Evolutionary conservation across 2,797 vertebrate species (phyloP).

Genomic region (Cercopithecus neglectus): DNA sequence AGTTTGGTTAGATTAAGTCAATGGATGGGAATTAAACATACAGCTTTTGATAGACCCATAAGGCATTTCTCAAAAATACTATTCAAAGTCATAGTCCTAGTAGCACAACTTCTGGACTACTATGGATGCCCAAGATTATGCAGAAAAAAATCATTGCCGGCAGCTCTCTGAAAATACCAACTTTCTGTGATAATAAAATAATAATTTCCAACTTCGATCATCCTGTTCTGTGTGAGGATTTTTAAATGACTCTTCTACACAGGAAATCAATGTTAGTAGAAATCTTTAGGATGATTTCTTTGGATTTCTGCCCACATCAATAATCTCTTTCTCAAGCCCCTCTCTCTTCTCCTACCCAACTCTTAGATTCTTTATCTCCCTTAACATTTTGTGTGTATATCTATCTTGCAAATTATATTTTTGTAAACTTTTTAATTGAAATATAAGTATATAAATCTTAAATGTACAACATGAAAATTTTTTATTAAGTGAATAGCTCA

Average conservation of each 20-base stretch:
- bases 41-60: neutral
- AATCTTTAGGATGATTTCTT: neutral
- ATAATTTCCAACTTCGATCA: neutral
- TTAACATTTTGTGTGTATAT: neutral
- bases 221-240: neutral
- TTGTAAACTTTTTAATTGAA: neutral
- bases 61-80: neutral
- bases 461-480: neutral
- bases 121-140: neutral
- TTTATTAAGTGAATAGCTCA: neutral
- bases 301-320: neutral
- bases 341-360: neutral
- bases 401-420: neutral
- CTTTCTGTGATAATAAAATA: neutral
- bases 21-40: neutral
- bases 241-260: neutral
- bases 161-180: neutral
- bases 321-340: neutral
- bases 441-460: neutral
- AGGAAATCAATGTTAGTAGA: neutral
- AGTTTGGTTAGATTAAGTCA: neutral
- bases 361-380: neutral
- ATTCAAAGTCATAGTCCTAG: neutral
- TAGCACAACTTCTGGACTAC: neutral
- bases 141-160: neutral